Evolutionary conservation across 1,140 invertebrate genomes (phyloP), one percentile per base, ranked within the genome.

Genomic region (Euwallacea fornicatus): DNA sequence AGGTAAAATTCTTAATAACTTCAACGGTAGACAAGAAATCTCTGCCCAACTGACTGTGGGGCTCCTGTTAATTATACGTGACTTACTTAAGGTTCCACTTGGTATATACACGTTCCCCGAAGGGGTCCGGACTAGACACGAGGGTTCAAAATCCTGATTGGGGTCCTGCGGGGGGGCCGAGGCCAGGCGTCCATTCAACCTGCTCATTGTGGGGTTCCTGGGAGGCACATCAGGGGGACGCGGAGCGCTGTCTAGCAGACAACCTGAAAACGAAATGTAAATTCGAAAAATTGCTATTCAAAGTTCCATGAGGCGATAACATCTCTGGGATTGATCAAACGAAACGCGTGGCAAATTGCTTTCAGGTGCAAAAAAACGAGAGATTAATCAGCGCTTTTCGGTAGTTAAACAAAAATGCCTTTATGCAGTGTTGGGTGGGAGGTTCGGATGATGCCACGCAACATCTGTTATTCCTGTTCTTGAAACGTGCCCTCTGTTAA

Each of bases 61-160:
- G 43, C 11, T 59, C 59, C 44, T 69, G 3, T 6, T 61, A 71
- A 71, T 71, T 63, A 58, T 64, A 47, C 50, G 21, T 54, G 59
- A 85, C 83, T 85, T 80, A 85, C 84, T 85, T 79, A 85, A 77
- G 79, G 85, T 86, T 90, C 91, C 91, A 84, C 91, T 90, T 83
- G 93, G 93, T 88, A 95, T 93, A 85, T 95, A 96, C 81, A 95
- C 93, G 85, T 93, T 95, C 79, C 93, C 94, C 72, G 93, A 94
- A 74, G 93, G 89, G 66, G 93, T 95, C 81, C 93, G 88, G 76
- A 95, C 93, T 77, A 96, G 88, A 83, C 93, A 96, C 80, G 93
- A 93, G 74, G 93, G 92, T 83, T 96, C 94, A 83, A 95, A 93
- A 82, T 96, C 93, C 82, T 92, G 91, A 78, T 91, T 88, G 79